Base-by-base conservation (phyloP, 2,113 vertebrate genomes). In the Drymodes brunneopygia region DNA sequence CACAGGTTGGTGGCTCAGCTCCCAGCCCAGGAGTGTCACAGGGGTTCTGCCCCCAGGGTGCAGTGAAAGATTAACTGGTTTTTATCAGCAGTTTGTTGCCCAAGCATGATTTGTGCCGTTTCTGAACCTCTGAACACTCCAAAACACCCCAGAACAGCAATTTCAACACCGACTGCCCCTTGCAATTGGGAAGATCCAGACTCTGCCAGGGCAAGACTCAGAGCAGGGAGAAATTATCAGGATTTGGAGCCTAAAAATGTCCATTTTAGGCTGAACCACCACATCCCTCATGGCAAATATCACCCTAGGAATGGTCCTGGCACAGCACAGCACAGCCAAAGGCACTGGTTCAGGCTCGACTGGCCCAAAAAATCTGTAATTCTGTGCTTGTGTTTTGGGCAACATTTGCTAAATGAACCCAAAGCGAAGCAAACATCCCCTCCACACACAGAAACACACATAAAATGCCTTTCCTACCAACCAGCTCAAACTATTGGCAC, bases 61-160 rank as follows among this genome's bases (percentile, higher is more conserved):
- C 35, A 67, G 53, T 12, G 12, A 48, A 57, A 75, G 12, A 51
- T 65, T 16, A 58, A 45, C 58, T 13, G 35, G 45, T 1, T 45
- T 51, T 40, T 11, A 78, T 5, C 79, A 77, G 64, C 57, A 45
- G 4, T 19, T 31, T 22, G 47, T 4, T 66, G 57, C 56, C 62
- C 2, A 0, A 2, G 18, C 54, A 9, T 0, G 0, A 24, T 28
- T 62, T 8, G 22, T 25, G 48, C 15, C 42, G 38, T 6, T 91
- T 12, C 19, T 13, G 25, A 19, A 45, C 25, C 53, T 42, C 24
- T 13, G 9, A 74, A 62, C 50, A 31, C 9, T 47, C n/a, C 50
- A 45, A 51, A 57, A 25, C 0, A 10, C 0, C 36, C 35, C 65
- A 81, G 44, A 2, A 0, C 0, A 1, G n/a, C 22, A 50, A 35